Conservation (phyloP, 2,797 vertebrate species). For the Enteromius unitaeniatus region DNA sequence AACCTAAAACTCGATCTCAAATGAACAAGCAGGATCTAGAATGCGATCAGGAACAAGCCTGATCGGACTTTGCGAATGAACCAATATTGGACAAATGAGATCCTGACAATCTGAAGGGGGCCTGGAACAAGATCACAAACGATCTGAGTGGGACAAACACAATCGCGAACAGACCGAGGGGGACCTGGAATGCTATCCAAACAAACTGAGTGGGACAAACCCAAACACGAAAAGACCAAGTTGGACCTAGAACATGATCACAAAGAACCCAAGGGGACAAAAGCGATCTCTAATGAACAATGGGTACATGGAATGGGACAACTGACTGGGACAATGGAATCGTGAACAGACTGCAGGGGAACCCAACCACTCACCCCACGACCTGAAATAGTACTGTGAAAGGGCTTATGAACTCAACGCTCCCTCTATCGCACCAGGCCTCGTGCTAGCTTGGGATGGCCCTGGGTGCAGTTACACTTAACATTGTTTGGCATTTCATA, state of each 20-base stretch:
- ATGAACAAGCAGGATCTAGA: not conserved
- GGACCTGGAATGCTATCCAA: no score
- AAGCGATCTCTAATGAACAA: not conserved
- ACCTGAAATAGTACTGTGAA: not conserved
- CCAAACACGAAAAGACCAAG: no score
- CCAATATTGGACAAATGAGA: no score
- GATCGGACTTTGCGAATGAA: no score
- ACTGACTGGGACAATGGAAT: not conserved
- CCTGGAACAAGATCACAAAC: no score
- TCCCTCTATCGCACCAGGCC: not conserved
- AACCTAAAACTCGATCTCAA: not conserved
- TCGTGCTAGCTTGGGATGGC: not conserved
- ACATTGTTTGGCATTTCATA: not conserved
- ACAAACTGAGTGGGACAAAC: no score
- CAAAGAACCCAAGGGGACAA: not conserved
- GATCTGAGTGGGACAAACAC: no score
- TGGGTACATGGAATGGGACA: not conserved
- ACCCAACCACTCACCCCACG: not conserved
- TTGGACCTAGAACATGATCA: not conserved
- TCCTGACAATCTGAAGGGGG: no score
- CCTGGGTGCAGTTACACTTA: not conserved
- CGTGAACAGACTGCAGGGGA: not conserved
- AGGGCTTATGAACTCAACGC: not conserved
- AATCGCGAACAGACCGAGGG: no score
- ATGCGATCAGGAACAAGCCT: not conserved